These are phyloP conservation scores for Malacosoma neustria DNA, from an alignment of 2,888 invertebrate species.

Conservation along the genomic window DNA sequence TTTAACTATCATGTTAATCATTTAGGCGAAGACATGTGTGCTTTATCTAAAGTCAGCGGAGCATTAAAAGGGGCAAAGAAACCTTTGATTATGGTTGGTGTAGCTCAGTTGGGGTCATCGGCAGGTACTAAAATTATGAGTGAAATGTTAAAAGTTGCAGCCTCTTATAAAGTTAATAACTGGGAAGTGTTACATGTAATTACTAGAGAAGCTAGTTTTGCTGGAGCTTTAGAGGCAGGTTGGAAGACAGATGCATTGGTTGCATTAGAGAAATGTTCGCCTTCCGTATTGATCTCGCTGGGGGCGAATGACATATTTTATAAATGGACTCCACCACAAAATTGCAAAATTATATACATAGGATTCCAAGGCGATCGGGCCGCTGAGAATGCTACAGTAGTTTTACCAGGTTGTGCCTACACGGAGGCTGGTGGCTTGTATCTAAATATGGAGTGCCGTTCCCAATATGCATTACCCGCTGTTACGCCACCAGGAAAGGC, in stretches of 20 bases:
- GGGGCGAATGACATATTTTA: conserved; percentile 94
- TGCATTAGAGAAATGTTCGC: conserved; percentile 75
- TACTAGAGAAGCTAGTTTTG: conserved; percentile 93
- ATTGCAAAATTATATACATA: conserved; percentile 88
- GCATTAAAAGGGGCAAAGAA: conserved; percentile 30
- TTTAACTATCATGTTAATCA: conserved; percentile 81
- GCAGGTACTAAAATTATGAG: conserved; percentile 27
- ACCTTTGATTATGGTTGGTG: conserved; percentile 53
- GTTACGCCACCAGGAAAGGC: conserved; percentile 95
- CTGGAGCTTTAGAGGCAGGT: conserved; percentile 96
- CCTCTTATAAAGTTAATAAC: conserved; percentile 12
- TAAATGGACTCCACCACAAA: conserved; percentile 82
- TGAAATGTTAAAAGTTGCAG: conserved; percentile 19
- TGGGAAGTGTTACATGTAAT: conserved; percentile 87
- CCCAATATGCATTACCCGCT: conserved; percentile 91
- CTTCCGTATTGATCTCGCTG: conserved; percentile 88
- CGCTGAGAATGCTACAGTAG: conserved; percentile 89
- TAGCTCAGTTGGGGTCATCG: conserved; percentile 31
- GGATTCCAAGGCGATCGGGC: conserved; percentile 97
- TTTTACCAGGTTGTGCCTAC: conserved; percentile 96
- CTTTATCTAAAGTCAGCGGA: conserved; percentile 17
- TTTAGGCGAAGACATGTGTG: conserved; percentile 28
- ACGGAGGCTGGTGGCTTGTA: conserved; percentile 96
- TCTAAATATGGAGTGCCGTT: conserved; percentile 96
- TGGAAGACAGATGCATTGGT: conserved; percentile 83